Evolutionary conservation across 2,888 invertebrate genomes (phyloP), one percentile per base, ranked within the genome.

Genomic region (Resseliella maxima): DNA sequence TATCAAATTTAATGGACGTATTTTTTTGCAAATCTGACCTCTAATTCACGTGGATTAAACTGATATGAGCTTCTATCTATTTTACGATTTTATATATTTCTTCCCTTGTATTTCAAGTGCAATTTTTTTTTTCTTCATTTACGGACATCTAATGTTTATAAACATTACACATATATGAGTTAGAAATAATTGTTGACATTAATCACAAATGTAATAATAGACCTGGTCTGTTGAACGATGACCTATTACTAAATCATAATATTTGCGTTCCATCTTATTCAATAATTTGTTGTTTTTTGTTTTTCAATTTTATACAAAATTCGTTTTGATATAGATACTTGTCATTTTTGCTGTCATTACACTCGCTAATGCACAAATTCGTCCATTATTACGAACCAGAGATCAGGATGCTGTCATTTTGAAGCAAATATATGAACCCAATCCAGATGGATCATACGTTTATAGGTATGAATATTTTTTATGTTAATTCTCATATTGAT

Each of bases 391-490:
- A 85, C 89, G 89, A 87, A 87, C 89, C 21, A 89, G 88, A 87
- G 91, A 91, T 85, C 90, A 90, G 86, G 91, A 92, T 88, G 92
- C 92, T 54, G 92, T 92, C 86, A 92, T 92, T 88, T 88, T 92
- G 86, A 92, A 91, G 88, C 92, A 91, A 87, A 90, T 90, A 88
- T 92, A 92, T 87, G 92, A 92, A 88, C 89, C 91, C 86, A 92
- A 92, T 89, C 91, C 91, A 87, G 91, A 91, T 88, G 92, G 92
- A 87, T 92, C 92, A 85, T 92, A 92, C 88, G 90, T 90, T 85
- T 92, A 92, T 89, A 92, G 91, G 92, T 92, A 87, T 90, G 90
- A 90, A 83, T 59, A 85, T 81, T 46, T 86, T 81, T n/a, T n/a
- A n/a, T n/a, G 35, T 24, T 81, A 86, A 83, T 85, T 83, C 3